phyloP scores from a whole-genome alignment of 2,113 vertebrate species.

The Malurus elegans region DNA sequence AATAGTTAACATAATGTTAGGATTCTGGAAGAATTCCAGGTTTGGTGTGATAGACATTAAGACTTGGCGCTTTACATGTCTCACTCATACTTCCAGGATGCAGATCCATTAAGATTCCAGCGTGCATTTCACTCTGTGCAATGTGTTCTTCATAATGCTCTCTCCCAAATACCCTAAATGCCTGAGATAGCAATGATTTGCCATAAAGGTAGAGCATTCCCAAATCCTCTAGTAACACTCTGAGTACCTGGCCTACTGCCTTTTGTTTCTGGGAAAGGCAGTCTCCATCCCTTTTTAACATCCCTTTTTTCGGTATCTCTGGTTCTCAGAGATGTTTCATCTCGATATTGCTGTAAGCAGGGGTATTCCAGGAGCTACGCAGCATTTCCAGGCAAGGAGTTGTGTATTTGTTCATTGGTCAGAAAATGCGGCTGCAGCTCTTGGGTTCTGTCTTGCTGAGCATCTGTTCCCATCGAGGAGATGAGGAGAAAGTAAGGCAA shows the following conservation, averaged over 20 bases:
- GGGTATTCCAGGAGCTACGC: fast-evolving
- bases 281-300: neutral
- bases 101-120: neutral
- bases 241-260: neutral
- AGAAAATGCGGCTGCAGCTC: neutral
- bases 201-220: neutral
- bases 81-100: neutral
- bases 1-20: neutral
- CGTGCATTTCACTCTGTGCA: neutral
- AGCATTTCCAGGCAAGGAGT: neutral
- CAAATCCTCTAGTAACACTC: neutral
- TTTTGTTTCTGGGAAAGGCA: neutral
- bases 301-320: neutral
- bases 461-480: neutral
- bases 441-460: neutral
- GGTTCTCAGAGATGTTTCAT: neutral
- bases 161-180: neutral
- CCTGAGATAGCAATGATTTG: neutral
- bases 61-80: fast-evolving
- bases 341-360: neutral
- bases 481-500: neutral
- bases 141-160: neutral
- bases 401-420: neutral
- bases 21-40: neutral
- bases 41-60: neutral